phyloP scores from a whole-genome alignment of 1,140 invertebrate species.

The Nephila pilipes region DNA sequence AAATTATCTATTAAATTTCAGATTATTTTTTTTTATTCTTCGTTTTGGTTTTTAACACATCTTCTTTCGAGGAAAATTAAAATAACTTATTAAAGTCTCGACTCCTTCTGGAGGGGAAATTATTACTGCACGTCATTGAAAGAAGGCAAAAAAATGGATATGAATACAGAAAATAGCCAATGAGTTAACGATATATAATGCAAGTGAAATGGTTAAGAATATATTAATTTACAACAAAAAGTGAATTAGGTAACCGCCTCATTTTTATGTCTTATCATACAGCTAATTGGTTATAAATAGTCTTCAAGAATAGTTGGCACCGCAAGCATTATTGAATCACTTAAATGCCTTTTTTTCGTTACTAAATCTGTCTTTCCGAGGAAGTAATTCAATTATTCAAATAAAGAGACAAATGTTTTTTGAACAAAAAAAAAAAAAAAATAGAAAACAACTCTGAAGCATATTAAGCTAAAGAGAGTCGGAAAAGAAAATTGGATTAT shows the following conservation, averaged over 20 bases:
- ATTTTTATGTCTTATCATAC: background rate
- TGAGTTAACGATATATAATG: no score
- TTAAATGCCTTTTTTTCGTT: background rate
- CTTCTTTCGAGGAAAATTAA: background rate
- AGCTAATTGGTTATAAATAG: background rate
- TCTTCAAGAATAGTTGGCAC: background rate
- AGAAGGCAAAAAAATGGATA: background rate
- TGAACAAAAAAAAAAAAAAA: background rate
- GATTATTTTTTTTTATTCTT: conserved; percentile 4
- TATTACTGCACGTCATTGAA: background rate
- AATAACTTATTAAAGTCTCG: background rate
- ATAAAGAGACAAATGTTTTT: background rate
- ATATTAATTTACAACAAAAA: no score
- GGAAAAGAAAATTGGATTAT: background rate
- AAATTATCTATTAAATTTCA: background rate
- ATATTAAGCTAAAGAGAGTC: background rate
- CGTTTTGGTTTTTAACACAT: background rate
- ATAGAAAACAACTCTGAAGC: background rate
- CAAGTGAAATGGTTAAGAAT: no score
- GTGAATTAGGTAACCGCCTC: no score
- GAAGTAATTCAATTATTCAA: background rate
- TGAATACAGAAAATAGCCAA: background rate
- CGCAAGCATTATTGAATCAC: background rate
- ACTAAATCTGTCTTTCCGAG: background rate
- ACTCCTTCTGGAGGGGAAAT: background rate